Conservation (phyloP, 2,797 vertebrate species). For the Podargus strigoides region DNA sequence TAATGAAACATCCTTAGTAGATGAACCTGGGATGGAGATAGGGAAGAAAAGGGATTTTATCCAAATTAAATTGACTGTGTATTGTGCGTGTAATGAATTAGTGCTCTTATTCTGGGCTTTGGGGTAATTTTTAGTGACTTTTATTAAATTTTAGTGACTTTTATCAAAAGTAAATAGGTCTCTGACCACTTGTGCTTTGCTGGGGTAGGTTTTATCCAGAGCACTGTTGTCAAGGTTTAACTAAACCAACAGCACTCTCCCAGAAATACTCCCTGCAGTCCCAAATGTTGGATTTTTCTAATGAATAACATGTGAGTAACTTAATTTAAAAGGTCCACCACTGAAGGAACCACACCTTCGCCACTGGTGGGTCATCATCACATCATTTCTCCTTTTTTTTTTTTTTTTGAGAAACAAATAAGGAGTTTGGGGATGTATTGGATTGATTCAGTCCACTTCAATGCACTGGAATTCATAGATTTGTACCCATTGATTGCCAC, state of each 20-base stretch:
- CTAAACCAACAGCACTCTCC: background rate
- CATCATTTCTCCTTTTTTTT: background rate
- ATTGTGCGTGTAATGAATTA: fast-evolving
- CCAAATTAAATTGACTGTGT: background rate
- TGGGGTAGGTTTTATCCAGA: background rate
- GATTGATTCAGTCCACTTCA: fast-evolving
- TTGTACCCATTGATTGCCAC: background rate
- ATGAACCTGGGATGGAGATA: background rate
- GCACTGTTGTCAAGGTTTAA: background rate
- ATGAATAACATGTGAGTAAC: background rate
- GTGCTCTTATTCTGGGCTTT: background rate
- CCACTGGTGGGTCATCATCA: background rate
- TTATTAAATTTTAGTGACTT: background rate
- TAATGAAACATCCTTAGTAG: background rate
- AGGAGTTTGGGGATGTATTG: background rate
- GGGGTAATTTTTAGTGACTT: background rate
- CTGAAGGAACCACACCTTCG: background rate
- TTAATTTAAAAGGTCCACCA: background rate
- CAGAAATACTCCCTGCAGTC: background rate
- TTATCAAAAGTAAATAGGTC: background rate
- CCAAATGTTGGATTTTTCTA: background rate
- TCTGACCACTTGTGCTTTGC: background rate
- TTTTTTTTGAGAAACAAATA: background rate
- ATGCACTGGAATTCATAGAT: background rate
- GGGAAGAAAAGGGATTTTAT: background rate